phyloP scores from a whole-genome alignment of 1,140 invertebrate species.

The Pachypsylla venusta region DNA sequence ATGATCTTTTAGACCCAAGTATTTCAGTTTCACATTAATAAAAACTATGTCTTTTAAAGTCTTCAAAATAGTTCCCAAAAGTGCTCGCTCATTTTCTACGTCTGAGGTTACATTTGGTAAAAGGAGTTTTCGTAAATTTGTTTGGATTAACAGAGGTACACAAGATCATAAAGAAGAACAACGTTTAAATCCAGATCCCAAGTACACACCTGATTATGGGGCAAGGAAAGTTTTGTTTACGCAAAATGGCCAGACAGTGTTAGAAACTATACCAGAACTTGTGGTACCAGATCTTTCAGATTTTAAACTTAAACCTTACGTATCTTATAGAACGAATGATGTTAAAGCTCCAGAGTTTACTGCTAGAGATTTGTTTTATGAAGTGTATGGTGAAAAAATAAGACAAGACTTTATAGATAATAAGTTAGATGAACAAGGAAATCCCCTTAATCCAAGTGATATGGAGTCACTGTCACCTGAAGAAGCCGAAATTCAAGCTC shows the following conservation, averaged over 20 bases:
- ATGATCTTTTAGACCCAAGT: too few species aligned
- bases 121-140: slow-evolving; percentile 63
- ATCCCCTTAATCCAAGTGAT: slow-evolving; percentile 49
- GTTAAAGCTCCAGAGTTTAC: slow-evolving; percentile 47
- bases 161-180: slow-evolving; percentile 45
- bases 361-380: slow-evolving; percentile 30
- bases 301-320: slow-evolving; percentile 20
- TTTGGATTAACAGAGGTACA: slow-evolving; percentile 52
- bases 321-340: slow-evolving; percentile 34
- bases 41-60: slow-evolving; percentile 2
- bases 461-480: slow-evolving; percentile 53
- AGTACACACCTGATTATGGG: slow-evolving; percentile 44
- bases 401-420: slow-evolving; percentile 53
- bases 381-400: slow-evolving; percentile 67
- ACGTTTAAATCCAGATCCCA: slow-evolving; percentile 37
- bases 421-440: slow-evolving; percentile 50
- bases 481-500: slow-evolving; percentile 48
- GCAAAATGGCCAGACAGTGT: slow-evolving; percentile 11
- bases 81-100: slow-evolving; percentile 35
- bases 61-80: not conserved
- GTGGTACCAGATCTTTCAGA: slow-evolving; percentile 12
- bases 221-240: slow-evolving; percentile 17
- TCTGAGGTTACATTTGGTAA: slow-evolving; percentile 44
- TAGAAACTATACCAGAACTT: not conserved
- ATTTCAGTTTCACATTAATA: too few species aligned